Evolutionary conservation across 1,140 invertebrate genomes (phyloP).

Genomic region (Ganaspis sp.): DNA sequence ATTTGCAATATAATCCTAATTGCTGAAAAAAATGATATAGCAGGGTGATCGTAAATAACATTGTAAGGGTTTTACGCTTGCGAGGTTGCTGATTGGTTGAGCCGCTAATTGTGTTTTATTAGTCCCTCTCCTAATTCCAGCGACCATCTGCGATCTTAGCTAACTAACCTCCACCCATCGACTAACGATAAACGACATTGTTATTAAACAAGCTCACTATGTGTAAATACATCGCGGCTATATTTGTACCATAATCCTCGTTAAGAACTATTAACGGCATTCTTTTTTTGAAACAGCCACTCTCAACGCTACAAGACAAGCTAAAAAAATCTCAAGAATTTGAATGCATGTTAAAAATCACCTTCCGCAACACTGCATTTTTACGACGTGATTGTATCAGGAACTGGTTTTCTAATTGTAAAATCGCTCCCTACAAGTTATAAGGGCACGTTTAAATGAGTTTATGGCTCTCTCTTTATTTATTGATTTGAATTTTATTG

Average conservation of each 20-base stretch:
- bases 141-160: constrained; percentile 50
- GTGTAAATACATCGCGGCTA: constrained; percentile 38
- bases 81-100: constrained; percentile 69
- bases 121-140: constrained; percentile 49
- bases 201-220: constrained; percentile 62
- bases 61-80: constrained; percentile 64
- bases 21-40: constrained; percentile 61
- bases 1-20: constrained; percentile 49
- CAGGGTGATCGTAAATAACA: constrained; percentile 70
- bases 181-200: constrained; percentile 68
- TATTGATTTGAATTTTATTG: background rate
- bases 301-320: background rate
- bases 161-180: constrained; percentile 68
- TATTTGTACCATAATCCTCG: constrained; percentile 53
- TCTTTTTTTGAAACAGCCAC: constrained; percentile 25
- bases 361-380: constrained; percentile 7
- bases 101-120: constrained; percentile 76
- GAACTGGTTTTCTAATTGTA: constrained; percentile 29
- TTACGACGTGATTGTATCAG: constrained; percentile 14
- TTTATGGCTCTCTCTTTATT: background rate
- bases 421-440: background rate
- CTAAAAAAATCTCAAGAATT: background rate
- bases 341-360: constrained; percentile 20
- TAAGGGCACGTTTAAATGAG: background rate
- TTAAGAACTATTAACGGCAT: constrained; percentile 59